Conservation (phyloP, 2,888 invertebrate genomes). For the Coenonympha glycerion region DNA sequence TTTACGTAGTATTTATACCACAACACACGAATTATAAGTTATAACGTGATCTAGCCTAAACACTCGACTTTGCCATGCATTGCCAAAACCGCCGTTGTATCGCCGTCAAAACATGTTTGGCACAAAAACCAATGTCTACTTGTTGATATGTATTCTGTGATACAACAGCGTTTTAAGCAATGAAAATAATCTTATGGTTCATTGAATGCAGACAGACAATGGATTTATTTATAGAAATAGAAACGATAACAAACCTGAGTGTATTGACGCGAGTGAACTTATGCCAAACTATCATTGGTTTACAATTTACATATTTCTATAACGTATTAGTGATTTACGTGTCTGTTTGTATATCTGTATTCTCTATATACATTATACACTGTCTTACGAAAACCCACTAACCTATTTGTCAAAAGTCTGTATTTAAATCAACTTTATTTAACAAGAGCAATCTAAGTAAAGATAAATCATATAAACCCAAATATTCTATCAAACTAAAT, state of each 20-base stretch:
- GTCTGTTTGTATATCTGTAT: too few relatives aligned
- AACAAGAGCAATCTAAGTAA: too few relatives aligned
- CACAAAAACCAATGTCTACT: background rate
- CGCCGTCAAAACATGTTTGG: background rate
- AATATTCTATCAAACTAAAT: background rate
- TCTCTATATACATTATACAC: too few relatives aligned
- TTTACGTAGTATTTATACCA: too few relatives aligned
- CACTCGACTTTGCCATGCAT: too few relatives aligned
- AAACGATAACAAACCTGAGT: conserved; percentile 7
- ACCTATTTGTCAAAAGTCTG: too few relatives aligned
- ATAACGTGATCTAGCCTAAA: too few relatives aligned
- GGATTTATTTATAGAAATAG: conserved; percentile 8
- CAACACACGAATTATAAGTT: too few relatives aligned
- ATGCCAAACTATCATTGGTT: background rate
- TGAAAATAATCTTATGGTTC: background rate
- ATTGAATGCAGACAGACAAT: conserved; percentile 1
- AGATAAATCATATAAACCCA: background rate
- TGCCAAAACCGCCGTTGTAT: background rate
- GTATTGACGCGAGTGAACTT: conserved; percentile 8
- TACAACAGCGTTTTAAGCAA: background rate
- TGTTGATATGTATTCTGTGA: background rate
- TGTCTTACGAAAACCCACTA: too few relatives aligned
- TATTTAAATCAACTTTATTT: too few relatives aligned
- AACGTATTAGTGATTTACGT: too few relatives aligned
- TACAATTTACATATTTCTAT: too few relatives aligned